A percentile compares a stretch with the other conserved stretches of the same genome.
phyloP scores from a whole-genome alignment of 2,797 vertebrate genomes.

The Urocyon cinereoargenteus region DNA sequence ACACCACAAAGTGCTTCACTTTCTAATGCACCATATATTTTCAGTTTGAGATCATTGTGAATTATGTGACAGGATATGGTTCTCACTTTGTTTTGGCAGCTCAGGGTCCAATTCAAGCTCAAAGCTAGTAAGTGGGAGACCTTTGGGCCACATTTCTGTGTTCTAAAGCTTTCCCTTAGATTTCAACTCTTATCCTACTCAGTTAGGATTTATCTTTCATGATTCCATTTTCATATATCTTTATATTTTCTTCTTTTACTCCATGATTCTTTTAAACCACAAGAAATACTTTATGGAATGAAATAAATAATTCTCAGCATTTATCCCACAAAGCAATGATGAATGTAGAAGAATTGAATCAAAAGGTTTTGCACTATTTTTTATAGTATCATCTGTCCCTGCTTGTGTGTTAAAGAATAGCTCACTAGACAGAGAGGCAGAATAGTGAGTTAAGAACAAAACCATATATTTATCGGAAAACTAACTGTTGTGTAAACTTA shows the following conservation, averaged over 20 bases:
- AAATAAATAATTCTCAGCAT: background rate
- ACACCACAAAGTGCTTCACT: background rate
- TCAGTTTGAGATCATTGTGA: background rate
- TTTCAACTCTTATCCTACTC: background rate
- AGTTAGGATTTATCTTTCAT: slow-evolving; percentile 23
- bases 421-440: background rate
- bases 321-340: background rate
- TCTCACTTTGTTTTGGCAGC: background rate
- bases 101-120: background rate
- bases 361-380: background rate
- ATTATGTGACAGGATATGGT: background rate
- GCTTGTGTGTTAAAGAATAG: background rate
- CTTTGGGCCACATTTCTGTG: background rate
- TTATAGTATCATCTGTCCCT: background rate
- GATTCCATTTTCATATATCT: slow-evolving; percentile 20
- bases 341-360: background rate
- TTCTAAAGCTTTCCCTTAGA: background rate
- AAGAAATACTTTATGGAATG: slow-evolving; percentile 17
- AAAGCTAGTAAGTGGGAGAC: background rate
- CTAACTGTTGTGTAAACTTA: background rate
- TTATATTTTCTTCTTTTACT: slow-evolving; percentile 45
- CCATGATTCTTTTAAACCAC: slow-evolving; percentile 12
- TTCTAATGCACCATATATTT: background rate
- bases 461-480: background rate
- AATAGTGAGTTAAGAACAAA: background rate